These are phyloP conservation scores for Apodemia duryi DNA, from an alignment of 2,888 invertebrate genomes.

Conservation along the genomic window DNA sequence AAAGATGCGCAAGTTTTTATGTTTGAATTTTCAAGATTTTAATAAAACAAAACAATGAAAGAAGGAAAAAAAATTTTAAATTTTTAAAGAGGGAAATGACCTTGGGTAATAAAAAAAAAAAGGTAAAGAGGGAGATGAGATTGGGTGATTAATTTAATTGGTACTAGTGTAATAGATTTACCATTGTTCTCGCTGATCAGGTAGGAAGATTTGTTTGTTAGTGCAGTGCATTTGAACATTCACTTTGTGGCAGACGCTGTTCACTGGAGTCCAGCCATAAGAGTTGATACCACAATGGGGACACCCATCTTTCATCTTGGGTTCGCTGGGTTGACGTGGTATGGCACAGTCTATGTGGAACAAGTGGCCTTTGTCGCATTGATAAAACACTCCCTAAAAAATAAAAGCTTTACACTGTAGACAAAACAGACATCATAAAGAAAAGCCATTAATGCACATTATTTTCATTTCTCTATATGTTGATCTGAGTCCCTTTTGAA, in stretches of 20 bases:
- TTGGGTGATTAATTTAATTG: background rate
- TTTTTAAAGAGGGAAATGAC: too few species aligned
- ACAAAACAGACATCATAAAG: background rate
- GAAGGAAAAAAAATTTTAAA: too few species aligned
- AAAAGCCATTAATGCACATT: too few species aligned
- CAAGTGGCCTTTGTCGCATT: constrained; percentile 88
- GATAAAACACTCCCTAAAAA: constrained; percentile 87
- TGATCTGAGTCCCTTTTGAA: background rate
- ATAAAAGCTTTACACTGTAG: background rate
- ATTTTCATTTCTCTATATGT: too few species aligned
- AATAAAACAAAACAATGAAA: too few species aligned
- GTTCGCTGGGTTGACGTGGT: constrained; percentile 38
- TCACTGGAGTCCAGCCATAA: constrained; percentile 56
- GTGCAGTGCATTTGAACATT: constrained; percentile 57
- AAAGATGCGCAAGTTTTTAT: too few species aligned
- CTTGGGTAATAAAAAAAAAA: too few species aligned
- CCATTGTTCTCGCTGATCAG: constrained; percentile 68
- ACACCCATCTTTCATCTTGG: constrained; percentile 50
- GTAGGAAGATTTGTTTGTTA: constrained; percentile 58
- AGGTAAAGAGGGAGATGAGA: background rate
- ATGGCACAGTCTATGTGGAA: constrained; percentile 90
- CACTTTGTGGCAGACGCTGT: constrained; percentile 38
- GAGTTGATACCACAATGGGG: constrained; percentile 69
- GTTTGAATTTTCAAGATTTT: too few species aligned
- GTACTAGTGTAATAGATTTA: constrained; percentile 32